phyloP scores from a whole-genome alignment of 2,113 vertebrate genomes.

The Marmota monax region DNA sequence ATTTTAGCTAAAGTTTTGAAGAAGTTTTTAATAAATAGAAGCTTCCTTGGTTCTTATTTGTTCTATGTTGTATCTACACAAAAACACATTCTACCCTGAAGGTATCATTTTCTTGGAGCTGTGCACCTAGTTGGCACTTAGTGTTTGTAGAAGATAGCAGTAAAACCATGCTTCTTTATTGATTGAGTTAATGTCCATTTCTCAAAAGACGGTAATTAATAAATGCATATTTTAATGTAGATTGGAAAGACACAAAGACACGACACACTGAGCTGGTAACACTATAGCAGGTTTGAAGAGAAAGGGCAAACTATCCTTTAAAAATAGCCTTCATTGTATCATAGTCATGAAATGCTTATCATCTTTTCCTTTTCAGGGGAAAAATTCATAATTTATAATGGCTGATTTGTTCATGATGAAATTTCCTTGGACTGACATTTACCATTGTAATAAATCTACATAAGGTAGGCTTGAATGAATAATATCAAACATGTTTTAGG shows the following conservation, averaged over 20 bases:
- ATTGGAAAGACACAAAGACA: background rate
- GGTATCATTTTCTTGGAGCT: background rate
- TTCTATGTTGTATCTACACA: background rate
- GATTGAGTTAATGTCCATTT: slow-evolving; percentile 16
- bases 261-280: background rate
- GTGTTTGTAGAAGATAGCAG: background rate
- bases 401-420: slow-evolving; percentile 40
- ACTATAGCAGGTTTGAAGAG: background rate
- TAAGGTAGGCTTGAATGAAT: slow-evolving; percentile 59
- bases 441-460: slow-evolving; percentile 49
- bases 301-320: slow-evolving; percentile 2
- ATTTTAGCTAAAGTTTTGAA: background rate
- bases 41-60: background rate
- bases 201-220: slow-evolving; percentile 32
- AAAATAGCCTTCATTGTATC: background rate
- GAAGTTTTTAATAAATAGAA: background rate
- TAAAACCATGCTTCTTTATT: background rate
- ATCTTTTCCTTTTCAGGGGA: slow-evolving; percentile 51
- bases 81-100: slow-evolving; percentile 19
- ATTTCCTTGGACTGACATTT: slow-evolving; percentile 67
- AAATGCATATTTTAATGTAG: background rate
- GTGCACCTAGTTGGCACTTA: background rate
- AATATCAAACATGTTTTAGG: slow-evolving; percentile 55
- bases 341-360: slow-evolving; percentile 49
- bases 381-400: slow-evolving; percentile 56